A percentile compares a stretch with the other conserved stretches of the same genome.
Evolutionary conservation across 2,888 invertebrate genomes (phyloP).

Genomic region (Lithophane leautieri): DNA sequence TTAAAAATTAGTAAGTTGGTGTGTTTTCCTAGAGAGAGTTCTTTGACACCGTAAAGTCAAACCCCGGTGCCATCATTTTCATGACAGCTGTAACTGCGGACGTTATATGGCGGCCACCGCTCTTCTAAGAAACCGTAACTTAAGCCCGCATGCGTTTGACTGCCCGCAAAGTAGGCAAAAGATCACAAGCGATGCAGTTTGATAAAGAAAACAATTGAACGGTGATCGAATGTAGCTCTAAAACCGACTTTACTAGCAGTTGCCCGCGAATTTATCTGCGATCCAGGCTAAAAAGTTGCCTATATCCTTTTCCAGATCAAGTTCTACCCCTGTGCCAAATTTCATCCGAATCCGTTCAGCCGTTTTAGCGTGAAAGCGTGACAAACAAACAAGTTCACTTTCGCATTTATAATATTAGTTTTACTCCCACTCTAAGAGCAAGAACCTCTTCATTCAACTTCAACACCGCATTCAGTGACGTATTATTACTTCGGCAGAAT

Average conservation of each 20-base stretch:
- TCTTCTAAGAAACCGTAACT: neutral
- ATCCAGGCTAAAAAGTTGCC: too few relatives aligned
- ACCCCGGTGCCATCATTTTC: neutral
- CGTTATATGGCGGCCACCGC: too few relatives aligned
- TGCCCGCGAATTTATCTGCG: too few relatives aligned
- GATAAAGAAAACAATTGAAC: neutral
- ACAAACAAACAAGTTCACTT: too few relatives aligned
- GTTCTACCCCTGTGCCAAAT: too few relatives aligned
- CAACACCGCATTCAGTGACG: constrained; percentile 12
- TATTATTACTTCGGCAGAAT: constrained; percentile 52
- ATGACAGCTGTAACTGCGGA: neutral
- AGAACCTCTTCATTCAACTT: constrained; percentile 33
- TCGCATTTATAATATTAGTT: neutral
- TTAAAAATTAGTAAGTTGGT: neutral
- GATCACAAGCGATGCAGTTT: neutral
- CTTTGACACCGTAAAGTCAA: neutral
- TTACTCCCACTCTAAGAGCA: constrained; percentile 36
- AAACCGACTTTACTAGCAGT: constrained; percentile 18
- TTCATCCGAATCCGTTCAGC: too few relatives aligned
- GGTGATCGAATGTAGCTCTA: neutral
- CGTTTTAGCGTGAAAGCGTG: too few relatives aligned
- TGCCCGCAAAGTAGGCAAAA: neutral
- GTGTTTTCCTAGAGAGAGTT: neutral
- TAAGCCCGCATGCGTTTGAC: neutral
- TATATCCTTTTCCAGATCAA: too few relatives aligned